phyloP scores from a whole-genome alignment of 35 echinoderm and acorn worm genomes.

The Apostichopus parvimensis region DNA sequence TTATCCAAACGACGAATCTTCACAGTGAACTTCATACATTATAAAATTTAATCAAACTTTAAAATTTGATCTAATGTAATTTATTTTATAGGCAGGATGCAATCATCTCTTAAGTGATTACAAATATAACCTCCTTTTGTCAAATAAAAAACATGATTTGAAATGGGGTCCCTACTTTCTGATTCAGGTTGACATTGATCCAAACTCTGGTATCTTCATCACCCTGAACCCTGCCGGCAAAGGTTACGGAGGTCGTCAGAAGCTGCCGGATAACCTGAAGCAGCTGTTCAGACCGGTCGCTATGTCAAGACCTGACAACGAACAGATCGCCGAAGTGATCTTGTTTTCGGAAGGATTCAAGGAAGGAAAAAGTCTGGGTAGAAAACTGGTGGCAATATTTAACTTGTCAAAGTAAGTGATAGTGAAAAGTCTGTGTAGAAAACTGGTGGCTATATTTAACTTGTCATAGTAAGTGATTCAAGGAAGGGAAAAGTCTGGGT shows the following conservation, averaged over 20 bases:
- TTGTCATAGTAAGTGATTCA: slow-evolving; percentile 86
- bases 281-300: slow-evolving; percentile 98
- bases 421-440: slow-evolving; percentile 89
- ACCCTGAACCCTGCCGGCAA: slow-evolving; percentile 98
- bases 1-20: too few species aligned
- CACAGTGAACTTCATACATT: too few species aligned
- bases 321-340: slow-evolving; percentile 98
- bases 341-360: slow-evolving; percentile 99
- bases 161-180: background rate
- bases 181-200: slow-evolving; percentile 90
- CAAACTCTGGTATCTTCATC: slow-evolving; percentile 99
- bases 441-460: slow-evolving; percentile 96
- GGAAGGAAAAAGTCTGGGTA: slow-evolving; percentile 92
- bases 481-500: slow-evolving; percentile 87
- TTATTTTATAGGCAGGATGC: too few species aligned
- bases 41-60: too few species aligned
- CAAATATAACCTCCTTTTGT: too few species aligned
- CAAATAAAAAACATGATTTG: too few species aligned
- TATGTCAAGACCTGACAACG: slow-evolving; percentile 98
- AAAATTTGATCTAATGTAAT: too few species aligned
- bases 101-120: too few species aligned
- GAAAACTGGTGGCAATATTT: slow-evolving; percentile 97
- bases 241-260: slow-evolving; percentile 98
- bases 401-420: slow-evolving; percentile 89
- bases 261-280: slow-evolving; percentile 97